These are phyloP conservation scores for Triplophysa tibetana DNA, from an alignment of 2,113 vertebrate genomes.

Conservation along the genomic window DNA sequence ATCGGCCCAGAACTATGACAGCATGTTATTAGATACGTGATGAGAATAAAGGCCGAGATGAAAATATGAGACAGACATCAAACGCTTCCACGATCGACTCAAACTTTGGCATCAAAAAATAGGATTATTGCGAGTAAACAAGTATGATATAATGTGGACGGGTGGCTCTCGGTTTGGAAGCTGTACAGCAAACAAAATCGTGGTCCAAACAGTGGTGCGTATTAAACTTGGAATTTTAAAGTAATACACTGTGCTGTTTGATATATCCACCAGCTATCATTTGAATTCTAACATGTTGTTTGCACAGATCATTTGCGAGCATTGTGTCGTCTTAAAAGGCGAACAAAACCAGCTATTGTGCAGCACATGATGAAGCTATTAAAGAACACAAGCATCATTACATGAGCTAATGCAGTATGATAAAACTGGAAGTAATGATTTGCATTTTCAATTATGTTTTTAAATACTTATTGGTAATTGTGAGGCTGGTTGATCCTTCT, in stretches of 20 bases:
- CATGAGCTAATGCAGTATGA: neutral
- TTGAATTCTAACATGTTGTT: neutral
- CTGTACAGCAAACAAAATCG: neutral
- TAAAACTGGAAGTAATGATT: neutral
- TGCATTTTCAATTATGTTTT: constrained; percentile 35
- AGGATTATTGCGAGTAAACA: neutral
- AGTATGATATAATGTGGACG: neutral
- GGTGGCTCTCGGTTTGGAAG: neutral
- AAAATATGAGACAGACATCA: constrained; percentile 16
- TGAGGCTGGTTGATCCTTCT: constrained; percentile 34
- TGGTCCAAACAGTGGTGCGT: neutral
- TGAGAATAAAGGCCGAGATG: constrained; percentile 43
- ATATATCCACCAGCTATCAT: neutral
- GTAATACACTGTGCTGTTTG: too few species aligned
- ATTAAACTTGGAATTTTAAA: neutral
- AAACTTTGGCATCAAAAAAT: neutral
- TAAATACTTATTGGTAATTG: constrained; percentile 13
- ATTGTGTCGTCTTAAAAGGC: neutral
- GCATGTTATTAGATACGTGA: constrained; percentile 57
- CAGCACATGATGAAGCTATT: neutral
- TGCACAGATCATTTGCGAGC: neutral
- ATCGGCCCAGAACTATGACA: constrained; percentile 37
- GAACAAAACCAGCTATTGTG: neutral
- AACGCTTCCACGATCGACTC: neutral
- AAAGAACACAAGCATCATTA: neutral